Base-by-base conservation (phyloP, 2,797 vertebrate species). In the Sphenodon punctatus region DNA sequence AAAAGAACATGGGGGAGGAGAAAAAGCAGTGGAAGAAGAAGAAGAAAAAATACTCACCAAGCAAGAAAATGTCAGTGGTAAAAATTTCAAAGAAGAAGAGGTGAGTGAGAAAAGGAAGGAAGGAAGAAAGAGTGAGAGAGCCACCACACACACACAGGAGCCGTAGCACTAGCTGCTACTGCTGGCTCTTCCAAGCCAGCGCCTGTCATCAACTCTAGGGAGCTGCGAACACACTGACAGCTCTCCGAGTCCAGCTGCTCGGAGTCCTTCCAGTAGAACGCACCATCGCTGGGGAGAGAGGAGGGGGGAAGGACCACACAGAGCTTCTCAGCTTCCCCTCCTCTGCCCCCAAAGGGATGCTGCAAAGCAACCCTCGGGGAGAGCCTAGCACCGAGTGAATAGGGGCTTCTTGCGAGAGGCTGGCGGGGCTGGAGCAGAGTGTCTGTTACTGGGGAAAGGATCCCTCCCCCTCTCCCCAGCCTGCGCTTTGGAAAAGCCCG, bases 81-180 rank as follows among this genome's bases (percentile, higher is more conserved):
- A 92, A 83, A 92, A 92, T 92, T 84, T 83, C 93, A 90, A 93
- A 92, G 93, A 86, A 91, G 39, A 65, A 82, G 41, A 60, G 49
- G 81, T 43, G 64, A 61, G 59, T 41, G 67, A 70, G 64, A 30
- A 19, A 30, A 60, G n/a, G n/a, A 75, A 60, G 69, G 73, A 75
- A 61, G 77, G 32, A 78, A 81, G 61, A 79, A 73, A 84, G 77
- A 82, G 60, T 5, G 61, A 71, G 68, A 66, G 45, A 60, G 72
- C 73, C 73, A 53, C 67, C 67, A 32, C 22, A 11, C 70, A n/a
- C 41, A 34, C 34, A 55, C 12, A 38, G 14, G 58, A 53, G 73
- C 65, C 42, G 15, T 67, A 17, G 58, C 78, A 53, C 41, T 58
- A 42, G 41, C 84, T n/a, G n/a, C n/a, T 5, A 36, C 86, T 63